Base-by-base conservation (phyloP, 2,888 invertebrate genomes). In the Ethmia dodecea region DNA sequence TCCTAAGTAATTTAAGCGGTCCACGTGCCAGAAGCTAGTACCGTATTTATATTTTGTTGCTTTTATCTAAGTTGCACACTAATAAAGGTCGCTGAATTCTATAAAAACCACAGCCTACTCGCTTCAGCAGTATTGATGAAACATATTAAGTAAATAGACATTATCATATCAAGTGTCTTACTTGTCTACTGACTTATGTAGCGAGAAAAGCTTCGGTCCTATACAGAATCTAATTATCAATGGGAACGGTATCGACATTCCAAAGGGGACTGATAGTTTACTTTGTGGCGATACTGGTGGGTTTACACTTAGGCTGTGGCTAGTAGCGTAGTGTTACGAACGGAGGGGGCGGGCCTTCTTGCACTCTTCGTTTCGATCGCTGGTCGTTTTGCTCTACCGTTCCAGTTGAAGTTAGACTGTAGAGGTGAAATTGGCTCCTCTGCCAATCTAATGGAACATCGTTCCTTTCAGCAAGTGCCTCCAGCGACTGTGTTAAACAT, bases 371-470 rank as follows among this genome's bases (percentile, higher is more conserved):
- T 43, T 49, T n/a, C 38, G 49, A 36, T 48, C 42, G 49, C 43
- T 12, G 26, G 11, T n/a, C 26, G n/a, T n/a, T 14, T 16, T 24
- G 12, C 22, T n/a, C 22, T 35, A 26, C 28, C 31, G 49, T 47
- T 55, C 55, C 73, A 81, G 76, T 79, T 50, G 55, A 50, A 62
- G 63, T 69, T 73, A 57, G 69, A 72, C 76, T 71, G 75, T 75
- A 66, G 74, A 74, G 60, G 72, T 64, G 74, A 63, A 66, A 60
- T 65, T 72, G 77, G 79, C 79, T 77, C 55, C 50, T 66, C 66
- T 62, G 81, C 75, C 77, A 77, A 81, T 81, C 84, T 83, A 83
- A 86, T 86, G 86, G 86, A 86, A 86, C 66, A 81, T 65, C 81
- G 75, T 63, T 86, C 61, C 63, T 74, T 66, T 53, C 66, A 64